phyloP scores from a whole-genome alignment of 2,888 invertebrate species.

The Caenorhabditis afra region DNA sequence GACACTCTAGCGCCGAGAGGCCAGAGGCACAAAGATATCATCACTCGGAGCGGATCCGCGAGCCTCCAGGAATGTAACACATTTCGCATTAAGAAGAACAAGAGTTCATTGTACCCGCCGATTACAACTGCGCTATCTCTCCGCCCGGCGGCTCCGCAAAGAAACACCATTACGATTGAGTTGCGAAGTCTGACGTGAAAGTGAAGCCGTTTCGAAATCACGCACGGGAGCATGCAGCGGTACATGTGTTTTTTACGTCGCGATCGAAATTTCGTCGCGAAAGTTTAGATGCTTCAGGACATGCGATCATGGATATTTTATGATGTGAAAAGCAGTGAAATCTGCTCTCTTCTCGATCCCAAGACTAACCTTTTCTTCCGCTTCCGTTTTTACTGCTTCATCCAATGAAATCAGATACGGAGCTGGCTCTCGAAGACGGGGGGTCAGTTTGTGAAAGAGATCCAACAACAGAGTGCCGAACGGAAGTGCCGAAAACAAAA shows the following conservation, averaged over 20 bases:
- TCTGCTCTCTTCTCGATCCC: constrained; percentile 2
- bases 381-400: constrained; percentile 4
- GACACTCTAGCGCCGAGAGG: constrained; percentile 25
- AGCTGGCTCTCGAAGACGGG: constrained; percentile 5
- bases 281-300: constrained; percentile 17
- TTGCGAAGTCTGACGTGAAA: not conserved
- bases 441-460: not conserved
- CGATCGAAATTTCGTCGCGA: not conserved
- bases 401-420: constrained; percentile 48
- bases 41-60: constrained; percentile 26
- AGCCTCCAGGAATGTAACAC: constrained; percentile 42
- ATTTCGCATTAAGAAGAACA: constrained; percentile 41
- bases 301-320: constrained; percentile 61
- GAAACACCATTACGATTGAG: not conserved
- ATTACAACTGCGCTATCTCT: constrained; percentile 22
- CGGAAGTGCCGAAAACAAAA: constrained; percentile 56
- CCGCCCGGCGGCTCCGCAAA: not conserved
- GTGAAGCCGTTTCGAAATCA: not conserved
- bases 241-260: constrained; percentile 55
- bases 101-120: constrained; percentile 37
- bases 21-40: constrained; percentile 39
- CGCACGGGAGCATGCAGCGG: constrained; percentile 1
- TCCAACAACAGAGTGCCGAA: not conserved
- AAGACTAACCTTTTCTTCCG: constrained; percentile 25
- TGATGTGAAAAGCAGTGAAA: constrained; percentile 56